Base-by-base conservation (phyloP, 1,140 invertebrate genomes). In the Cyclina sinensis region DNA sequence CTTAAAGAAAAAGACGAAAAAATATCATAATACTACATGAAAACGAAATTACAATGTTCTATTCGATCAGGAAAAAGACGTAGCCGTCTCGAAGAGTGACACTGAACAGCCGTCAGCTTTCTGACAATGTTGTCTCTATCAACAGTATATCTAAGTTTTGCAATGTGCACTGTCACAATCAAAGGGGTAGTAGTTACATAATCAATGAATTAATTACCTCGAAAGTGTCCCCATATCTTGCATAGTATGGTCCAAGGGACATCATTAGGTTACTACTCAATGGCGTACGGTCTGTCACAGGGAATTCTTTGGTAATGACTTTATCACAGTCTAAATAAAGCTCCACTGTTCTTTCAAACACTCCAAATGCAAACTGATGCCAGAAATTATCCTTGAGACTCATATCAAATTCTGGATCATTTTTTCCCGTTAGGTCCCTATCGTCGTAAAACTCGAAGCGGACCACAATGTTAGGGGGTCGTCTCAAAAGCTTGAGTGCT, bases 201-300 rank as follows among this genome's bases (percentile, higher is more conserved):
- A n/a, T n/a, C n/a, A n/a, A n/a, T n/a, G n/a, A n/a, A n/a, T n/a
- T n/a, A n/a, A 3, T 27, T 68, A 93, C 93, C 91, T 92, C 84
- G 86, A 93, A 94, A 16, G 90, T 79, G 7, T 46, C 35, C 3
- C 92, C 92, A 85, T 91, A 90, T 62, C 90, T 76, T 14, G 91
- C 89, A 85, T 92, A 94, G 48, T 94, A 93, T n/a, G 91, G 92
- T 43, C 93, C 93, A 14, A 94, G 76, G 1, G 93, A 91, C 68
- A 93, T 90, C 90, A 94, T 92, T 0, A 93, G 70, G 79, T 92
- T 93, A 35, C 73, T 91, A 0, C 90, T 90, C 18, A 94, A 78
- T 12, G 27, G 79, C 0, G 90, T 85, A 30, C 90, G 74, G 12
- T 90, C 65, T 70, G 18, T 3, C 18, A 3, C 14, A 81, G 11